These are phyloP conservation scores for Cygnus atratus DNA, from an alignment of 2,113 vertebrate species.

Conservation along the genomic window DNA sequence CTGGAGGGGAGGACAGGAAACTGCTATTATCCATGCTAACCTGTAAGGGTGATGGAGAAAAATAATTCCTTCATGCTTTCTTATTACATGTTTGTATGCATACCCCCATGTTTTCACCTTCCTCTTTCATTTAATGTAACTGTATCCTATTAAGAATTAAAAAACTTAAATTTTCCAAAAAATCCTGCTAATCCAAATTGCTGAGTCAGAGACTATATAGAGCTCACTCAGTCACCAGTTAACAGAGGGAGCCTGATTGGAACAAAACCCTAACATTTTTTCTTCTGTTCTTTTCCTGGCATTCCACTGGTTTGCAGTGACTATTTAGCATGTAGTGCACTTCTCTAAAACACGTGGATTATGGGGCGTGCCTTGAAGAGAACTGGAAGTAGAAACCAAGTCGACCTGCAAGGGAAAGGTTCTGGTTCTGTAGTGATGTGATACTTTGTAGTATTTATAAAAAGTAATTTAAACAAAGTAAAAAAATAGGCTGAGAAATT, in stretches of 20 bases:
- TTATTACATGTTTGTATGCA: not conserved
- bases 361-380: not conserved
- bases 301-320: not conserved
- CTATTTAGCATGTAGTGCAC: not conserved
- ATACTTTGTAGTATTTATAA: constrained; percentile 8
- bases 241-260: not conserved
- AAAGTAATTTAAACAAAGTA: not conserved
- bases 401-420: not conserved
- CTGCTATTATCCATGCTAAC: not conserved
- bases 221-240: not conserved
- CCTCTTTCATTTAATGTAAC: not conserved
- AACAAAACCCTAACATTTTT: not conserved
- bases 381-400: not conserved
- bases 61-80: not conserved
- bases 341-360: not conserved
- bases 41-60: not conserved
- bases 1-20: not conserved
- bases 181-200: not conserved
- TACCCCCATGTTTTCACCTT: not conserved
- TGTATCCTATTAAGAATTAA: not conserved
- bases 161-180: not conserved
- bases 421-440: not conserved
- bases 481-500: not conserved
- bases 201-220: not conserved
- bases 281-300: not conserved